Base-by-base conservation (phyloP, 2,797 vertebrate species). In the Hapalemur alaotrensis region DNA sequence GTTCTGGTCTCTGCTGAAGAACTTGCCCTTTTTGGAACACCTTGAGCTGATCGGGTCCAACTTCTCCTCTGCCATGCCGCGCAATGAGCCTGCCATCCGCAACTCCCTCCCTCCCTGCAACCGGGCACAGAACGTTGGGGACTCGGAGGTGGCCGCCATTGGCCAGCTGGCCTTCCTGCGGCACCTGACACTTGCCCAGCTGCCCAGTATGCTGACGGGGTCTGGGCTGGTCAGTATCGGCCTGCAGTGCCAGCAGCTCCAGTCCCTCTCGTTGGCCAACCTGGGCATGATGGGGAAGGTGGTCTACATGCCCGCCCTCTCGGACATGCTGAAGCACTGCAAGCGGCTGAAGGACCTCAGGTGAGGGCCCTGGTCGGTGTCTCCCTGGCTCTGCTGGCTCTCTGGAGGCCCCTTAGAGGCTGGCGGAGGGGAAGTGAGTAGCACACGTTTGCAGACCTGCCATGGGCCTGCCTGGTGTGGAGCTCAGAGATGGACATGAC, bases 1-100 rank as follows among this genome's bases (percentile, higher is more conserved):
- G 7, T 99, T 99, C 95, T 99, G 98, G 98, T 98, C 98, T 41
- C 98, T 99, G 75, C 96, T 99, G 92, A 98, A 98, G 72, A 99
- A 97, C 72, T 99, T 99, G 84, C 98, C 98, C 0, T 98, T 98
- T 84, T 97, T 99, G 98, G 99, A 99, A 85, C 99, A 98, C 59
- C 98, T 99, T 11, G 99, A 99, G 98, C 89, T 99, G 81, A 99
- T 99, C 0, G 99, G 99, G 17, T 99, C 99, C 15, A 99, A 99
- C 79, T 99, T 99, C 88, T 99, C 99, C 57, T 99, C 99, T 0
- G 99, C 99, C n/a, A 99, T 99, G 98, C 99, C 99, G 0, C 99
- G 99, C 50, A 99, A 99, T 0, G 99, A 99, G 98, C 99, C 99
- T 0, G 99, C 99, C 67, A 99, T 99, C 82, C 99, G 99, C 75